Percentiles rank a stretch among this genome's conserved stretches.
Conservation (phyloP, 1,140 invertebrate species). For the Littorina saxatilis region DNA sequence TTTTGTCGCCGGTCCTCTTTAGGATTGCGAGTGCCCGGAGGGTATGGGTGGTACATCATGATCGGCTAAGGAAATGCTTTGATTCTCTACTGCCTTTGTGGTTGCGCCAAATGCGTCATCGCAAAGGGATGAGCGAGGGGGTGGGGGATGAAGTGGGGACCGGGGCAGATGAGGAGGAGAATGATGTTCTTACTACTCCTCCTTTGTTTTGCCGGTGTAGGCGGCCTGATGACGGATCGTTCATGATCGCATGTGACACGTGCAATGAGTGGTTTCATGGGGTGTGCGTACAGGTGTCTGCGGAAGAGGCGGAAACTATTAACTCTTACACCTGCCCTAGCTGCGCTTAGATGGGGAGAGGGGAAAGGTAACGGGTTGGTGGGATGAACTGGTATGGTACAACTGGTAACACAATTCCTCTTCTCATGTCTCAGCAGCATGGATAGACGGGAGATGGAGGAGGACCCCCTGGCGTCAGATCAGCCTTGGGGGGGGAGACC, state of each 20-base stretch:
- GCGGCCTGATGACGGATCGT: background rate
- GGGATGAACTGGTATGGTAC: too few relatives aligned
- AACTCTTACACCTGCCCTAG: too few relatives aligned
- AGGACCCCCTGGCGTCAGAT: too few relatives aligned
- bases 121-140: background rate
- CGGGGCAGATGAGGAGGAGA: background rate
- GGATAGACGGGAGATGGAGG: too few relatives aligned
- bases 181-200: too few relatives aligned
- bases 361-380: too few relatives aligned
- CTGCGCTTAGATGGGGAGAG: too few relatives aligned
- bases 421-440: too few relatives aligned
- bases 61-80: background rate
- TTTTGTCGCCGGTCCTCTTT: background rate
- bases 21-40: background rate
- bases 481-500: too few relatives aligned
- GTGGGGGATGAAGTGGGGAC: too few relatives aligned
- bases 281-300: conserved; percentile 17
- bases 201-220: conserved; percentile 9
- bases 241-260: conserved; percentile 38
- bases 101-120: background rate
- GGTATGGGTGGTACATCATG: background rate
- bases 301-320: too few relatives aligned
- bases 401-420: too few relatives aligned
- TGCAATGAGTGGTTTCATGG: conserved; percentile 42
- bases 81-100: background rate